phyloP scores from a whole-genome alignment of 2,113 vertebrate species.

The Benitochromis conjunctus region DNA sequence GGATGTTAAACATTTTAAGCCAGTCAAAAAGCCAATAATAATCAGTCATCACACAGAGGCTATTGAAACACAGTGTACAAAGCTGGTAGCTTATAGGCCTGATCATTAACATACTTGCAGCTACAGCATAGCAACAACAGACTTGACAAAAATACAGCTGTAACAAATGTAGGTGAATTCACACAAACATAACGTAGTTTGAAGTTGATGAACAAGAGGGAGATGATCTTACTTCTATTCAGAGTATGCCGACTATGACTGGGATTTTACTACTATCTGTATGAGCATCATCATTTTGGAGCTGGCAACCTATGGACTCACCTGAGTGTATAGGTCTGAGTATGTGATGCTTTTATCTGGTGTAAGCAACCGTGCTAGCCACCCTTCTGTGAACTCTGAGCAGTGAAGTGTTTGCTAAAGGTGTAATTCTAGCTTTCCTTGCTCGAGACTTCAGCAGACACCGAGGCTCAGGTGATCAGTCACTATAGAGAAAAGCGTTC shows the following conservation, averaged over 20 bases:
- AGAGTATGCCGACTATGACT: background rate
- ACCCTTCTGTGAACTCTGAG: constrained; percentile 11
- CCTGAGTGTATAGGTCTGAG: background rate
- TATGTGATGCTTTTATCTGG: background rate
- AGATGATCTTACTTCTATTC: background rate
- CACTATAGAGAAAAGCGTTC: constrained; percentile 41
- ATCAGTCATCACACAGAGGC: background rate
- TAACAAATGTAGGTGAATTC: background rate
- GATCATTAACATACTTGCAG: background rate
- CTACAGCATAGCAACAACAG: background rate
- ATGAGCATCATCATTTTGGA: background rate
- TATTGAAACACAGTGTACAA: background rate
- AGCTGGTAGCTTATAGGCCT: background rate
- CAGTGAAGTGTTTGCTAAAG: constrained; percentile 66
- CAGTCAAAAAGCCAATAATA: background rate
- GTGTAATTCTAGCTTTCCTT: constrained; percentile 61
- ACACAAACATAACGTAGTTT: background rate
- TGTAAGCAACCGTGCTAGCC: background rate
- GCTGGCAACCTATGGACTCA: background rate
- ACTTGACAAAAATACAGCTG: background rate
- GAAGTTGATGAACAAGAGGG: background rate
- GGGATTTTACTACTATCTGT: background rate
- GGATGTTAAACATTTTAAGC: background rate
- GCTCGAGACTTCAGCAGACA: constrained; percentile 34
- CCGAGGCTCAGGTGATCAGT: constrained; percentile 61